Percentiles rank a stretch among this genome's conserved stretches.
These are phyloP conservation scores for Micrasema minimum DNA, from an alignment of 1,140 invertebrate species.

Conservation along the genomic window DNA sequence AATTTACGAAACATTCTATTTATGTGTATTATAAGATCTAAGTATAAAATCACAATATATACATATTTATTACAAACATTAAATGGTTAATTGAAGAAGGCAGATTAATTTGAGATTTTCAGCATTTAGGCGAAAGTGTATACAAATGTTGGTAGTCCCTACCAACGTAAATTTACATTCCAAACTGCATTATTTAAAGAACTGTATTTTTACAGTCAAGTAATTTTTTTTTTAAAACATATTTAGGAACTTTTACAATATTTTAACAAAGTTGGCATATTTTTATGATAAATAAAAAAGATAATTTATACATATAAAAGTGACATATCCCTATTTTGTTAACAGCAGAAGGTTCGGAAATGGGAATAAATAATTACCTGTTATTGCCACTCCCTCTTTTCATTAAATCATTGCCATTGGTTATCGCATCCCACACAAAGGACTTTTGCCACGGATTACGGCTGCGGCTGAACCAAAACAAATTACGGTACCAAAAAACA, in stretches of 20 bases:
- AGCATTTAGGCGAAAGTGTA: background rate
- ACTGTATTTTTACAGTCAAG: too few species aligned
- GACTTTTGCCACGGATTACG: background rate
- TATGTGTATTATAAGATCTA: background rate
- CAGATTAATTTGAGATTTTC: background rate
- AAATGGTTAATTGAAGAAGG: background rate
- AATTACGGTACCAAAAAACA: too few species aligned
- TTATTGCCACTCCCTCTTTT: conserved; percentile 6
- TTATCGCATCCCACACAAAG: conserved; percentile 1
- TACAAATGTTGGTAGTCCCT: too few species aligned
- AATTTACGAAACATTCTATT: background rate
- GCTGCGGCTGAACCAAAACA: too few species aligned
- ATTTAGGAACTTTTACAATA: too few species aligned
- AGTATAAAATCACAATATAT: background rate
- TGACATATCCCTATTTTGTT: background rate
- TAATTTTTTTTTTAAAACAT: too few species aligned
- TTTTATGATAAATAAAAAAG: too few species aligned
- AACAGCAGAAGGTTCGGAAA: background rate
- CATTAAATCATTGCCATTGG: background rate
- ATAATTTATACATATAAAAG: background rate
- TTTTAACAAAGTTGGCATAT: too few species aligned
- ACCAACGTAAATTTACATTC: too few species aligned
- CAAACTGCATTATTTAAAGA: too few species aligned
- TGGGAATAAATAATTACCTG: conserved; percentile 7
- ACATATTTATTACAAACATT: background rate